These are phyloP conservation scores for Lynx canadensis DNA, from an alignment of 2,113 vertebrate species.

Conservation along the genomic window DNA sequence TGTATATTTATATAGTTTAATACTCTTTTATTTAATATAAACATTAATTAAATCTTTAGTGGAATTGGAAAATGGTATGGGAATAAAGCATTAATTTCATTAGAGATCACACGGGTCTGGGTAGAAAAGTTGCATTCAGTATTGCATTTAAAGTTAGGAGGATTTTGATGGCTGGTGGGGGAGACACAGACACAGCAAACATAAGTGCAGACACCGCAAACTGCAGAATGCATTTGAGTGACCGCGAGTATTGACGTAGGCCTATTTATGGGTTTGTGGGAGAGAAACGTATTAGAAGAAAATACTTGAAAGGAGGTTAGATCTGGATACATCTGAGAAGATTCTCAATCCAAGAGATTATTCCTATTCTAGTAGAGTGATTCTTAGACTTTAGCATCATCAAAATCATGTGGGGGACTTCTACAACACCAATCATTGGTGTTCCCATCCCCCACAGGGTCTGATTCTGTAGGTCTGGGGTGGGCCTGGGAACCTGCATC, in stretches of 20 bases:
- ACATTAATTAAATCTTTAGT: not conserved
- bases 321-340: not conserved
- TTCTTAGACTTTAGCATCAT: not conserved
- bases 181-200: not conserved
- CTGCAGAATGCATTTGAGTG: not conserved
- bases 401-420: not conserved
- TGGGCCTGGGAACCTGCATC: not conserved
- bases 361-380: not conserved
- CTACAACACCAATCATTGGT: not conserved
- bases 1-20: not conserved
- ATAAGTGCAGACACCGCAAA: not conserved
- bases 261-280: not conserved
- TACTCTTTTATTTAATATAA: not conserved
- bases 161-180: not conserved
- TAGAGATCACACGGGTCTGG: not conserved
- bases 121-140: not conserved
- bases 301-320: not conserved
- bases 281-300: not conserved
- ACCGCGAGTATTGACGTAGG: accelerated
- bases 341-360: not conserved
- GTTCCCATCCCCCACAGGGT: not conserved
- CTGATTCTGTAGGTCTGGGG: not conserved
- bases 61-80: not conserved
- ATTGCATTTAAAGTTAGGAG: not conserved
- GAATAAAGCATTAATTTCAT: not conserved